A percentile compares a stretch with the other conserved stretches of the same genome.
These are phyloP conservation scores for Anhinga anhinga DNA, from an alignment of 2,113 vertebrate genomes.

Conservation along the genomic window DNA sequence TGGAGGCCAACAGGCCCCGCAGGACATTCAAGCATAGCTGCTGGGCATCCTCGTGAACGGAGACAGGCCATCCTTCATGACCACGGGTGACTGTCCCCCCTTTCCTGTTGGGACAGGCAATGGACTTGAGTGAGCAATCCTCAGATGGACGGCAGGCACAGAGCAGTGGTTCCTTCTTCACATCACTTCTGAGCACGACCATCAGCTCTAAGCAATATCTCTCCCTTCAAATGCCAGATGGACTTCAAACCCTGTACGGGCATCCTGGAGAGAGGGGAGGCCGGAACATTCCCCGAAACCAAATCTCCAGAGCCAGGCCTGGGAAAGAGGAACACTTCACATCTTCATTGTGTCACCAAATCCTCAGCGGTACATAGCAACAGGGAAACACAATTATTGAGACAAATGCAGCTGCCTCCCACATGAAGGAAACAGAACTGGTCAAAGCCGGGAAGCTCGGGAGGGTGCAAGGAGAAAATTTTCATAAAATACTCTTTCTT, in stretches of 20 bases:
- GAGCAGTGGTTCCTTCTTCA: neutral
- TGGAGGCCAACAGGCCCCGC: neutral
- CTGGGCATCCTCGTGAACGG: accelerated
- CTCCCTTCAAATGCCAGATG: neutral
- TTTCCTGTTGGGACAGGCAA: neutral
- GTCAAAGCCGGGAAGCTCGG: neutral
- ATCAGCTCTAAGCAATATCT: neutral
- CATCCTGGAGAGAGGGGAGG: neutral
- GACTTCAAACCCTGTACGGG: neutral
- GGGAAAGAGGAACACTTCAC: neutral
- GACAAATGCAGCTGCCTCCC: slow-evolving; percentile 54
- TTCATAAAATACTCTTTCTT: neutral
- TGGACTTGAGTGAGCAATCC: neutral
- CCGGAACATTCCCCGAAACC: neutral
- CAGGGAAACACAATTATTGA: slow-evolving; percentile 30
- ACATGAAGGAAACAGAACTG: slow-evolving; percentile 53
- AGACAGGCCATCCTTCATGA: neutral
- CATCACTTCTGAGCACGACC: neutral
- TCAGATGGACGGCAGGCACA: neutral
- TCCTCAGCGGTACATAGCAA: neutral
- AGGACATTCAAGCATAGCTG: neutral
- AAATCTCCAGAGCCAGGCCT: neutral
- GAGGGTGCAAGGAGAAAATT: slow-evolving; percentile 21
- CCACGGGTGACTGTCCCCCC: neutral
- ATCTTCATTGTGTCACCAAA: slow-evolving; percentile 30